phyloP scores from a whole-genome alignment of 2,888 invertebrate species.

The Lithophane leautieri region DNA sequence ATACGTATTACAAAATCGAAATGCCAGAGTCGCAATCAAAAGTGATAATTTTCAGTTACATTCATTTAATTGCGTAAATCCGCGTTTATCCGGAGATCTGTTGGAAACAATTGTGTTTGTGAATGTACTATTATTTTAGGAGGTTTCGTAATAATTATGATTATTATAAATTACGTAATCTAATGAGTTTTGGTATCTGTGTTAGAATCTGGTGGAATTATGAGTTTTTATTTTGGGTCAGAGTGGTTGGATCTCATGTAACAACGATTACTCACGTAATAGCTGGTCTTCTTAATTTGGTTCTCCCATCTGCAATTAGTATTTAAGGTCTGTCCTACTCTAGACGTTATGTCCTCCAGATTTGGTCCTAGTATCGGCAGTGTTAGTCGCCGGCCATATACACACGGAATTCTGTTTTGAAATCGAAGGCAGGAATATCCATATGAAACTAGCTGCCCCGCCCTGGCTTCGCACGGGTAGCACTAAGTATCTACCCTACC shows the following conservation, averaged over 20 bases:
- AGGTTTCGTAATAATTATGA: conserved; percentile 65
- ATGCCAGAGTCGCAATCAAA: conserved; percentile 45
- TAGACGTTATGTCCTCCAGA: neutral
- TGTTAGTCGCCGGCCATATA: too few species aligned
- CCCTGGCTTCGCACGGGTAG: too few species aligned
- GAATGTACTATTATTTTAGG: conserved; percentile 64
- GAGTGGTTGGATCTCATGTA: conserved; percentile 28
- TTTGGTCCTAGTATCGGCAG: neutral
- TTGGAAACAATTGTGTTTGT: conserved; percentile 66
- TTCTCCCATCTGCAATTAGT: neutral
- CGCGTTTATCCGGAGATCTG: conserved; percentile 63
- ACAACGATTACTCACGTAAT: conserved; percentile 26
- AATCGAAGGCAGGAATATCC: too few species aligned
- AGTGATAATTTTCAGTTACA: conserved; percentile 67
- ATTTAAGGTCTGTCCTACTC: neutral
- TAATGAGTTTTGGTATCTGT: conserved; percentile 43
- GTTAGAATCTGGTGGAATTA: conserved; percentile 34
- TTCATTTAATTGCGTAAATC: conserved; percentile 68
- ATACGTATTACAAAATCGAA: conserved; percentile 54
- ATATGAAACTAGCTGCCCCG: too few species aligned
- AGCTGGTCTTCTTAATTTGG: neutral
- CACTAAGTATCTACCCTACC: too few species aligned
- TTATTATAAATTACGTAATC: conserved; percentile 48
- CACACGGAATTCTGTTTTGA: too few species aligned
- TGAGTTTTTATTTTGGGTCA: conserved; percentile 47